Percentiles rank a stretch among this genome's conserved stretches.
Evolutionary conservation across 2,797 vertebrate species (phyloP).

Genomic region (Myiothlypis chrysogaster): DNA sequence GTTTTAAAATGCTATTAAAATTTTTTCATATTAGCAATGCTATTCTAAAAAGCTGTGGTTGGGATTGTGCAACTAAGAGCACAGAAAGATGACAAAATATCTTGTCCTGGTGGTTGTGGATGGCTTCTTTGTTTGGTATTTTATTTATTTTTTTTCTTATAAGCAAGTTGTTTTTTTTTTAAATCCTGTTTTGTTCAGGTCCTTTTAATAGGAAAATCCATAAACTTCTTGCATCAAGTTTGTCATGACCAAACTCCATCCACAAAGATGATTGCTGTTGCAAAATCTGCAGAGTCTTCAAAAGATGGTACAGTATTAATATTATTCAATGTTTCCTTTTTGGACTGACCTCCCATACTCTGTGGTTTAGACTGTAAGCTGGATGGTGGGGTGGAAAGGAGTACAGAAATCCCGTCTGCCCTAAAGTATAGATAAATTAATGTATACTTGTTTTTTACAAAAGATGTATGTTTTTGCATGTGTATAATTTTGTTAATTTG

Average conservation of each 20-base stretch:
- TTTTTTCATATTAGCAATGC: background rate
- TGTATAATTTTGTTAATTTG: background rate
- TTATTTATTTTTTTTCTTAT: background rate
- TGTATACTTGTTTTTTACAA: background rate
- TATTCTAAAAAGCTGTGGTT: background rate
- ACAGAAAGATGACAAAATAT: background rate
- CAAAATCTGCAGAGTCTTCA: conserved; percentile 86
- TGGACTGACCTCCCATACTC: background rate
- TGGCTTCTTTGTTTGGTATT: background rate
- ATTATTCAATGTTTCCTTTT: background rate
- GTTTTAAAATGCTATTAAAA: background rate
- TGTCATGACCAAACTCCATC: conserved; percentile 93
- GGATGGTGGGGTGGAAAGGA: background rate
- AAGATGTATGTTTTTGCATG: background rate
- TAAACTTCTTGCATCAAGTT: conserved; percentile 98
- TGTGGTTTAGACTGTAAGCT: background rate
- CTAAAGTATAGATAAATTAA: background rate
- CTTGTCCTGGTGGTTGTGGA: background rate
- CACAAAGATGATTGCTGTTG: conserved; percentile 86
- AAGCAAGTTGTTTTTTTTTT: background rate
- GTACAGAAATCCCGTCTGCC: background rate
- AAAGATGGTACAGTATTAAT: conserved; percentile 83
- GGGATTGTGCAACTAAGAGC: background rate
- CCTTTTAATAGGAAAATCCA: conserved; percentile 96
- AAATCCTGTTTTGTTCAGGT: conserved; percentile 76